Evolutionary conservation across 1,140 invertebrate genomes (phyloP), one percentile per base, ranked within the genome.

Genomic region (Lerema accius): DNA sequence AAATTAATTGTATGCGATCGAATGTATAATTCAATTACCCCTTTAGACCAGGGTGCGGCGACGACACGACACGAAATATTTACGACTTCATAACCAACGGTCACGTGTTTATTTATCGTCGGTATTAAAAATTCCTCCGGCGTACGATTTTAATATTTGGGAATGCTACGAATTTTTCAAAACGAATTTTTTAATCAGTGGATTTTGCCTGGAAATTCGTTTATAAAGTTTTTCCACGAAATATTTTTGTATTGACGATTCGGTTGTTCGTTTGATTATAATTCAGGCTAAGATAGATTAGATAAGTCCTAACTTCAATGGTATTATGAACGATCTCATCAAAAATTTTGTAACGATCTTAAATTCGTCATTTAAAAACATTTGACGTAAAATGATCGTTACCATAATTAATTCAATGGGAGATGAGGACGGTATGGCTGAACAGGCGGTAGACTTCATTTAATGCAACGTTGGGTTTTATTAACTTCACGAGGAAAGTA

Each of bases 1-100:
- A 65, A 82, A 82, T 82, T 81, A 82, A 78, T 80, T 80, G 64
- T 63, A 68, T 67, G 55, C 74, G 70, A 79, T 76, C 66, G 67
- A 73, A 59, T 61, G 70, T 71, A 75, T 82, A 79, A 84, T 82
- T 80, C 69, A 64, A 80, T 85, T 80, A 82, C 37, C 10, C 28
- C 40, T 15, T 40, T n/a, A 32, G 43, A 19, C 55, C 65, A 56
- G 49, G 46, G 63, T 63, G 64, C 51, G 50, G 39, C 53, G 23
- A 43, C 40, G 37, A n/a, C n/a, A n/a, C 61, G 65, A 49, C 17
- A 39, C 56, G 45, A 62, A 67, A 77, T 76, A 75, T 78, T 76
- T 80, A 80, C 71, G 69, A 76, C 62, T 71, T 78, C 80, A 80
- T 82, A 82, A 81, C 69, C 65, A 60, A 14, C 35, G 28, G 49